Evolutionary conservation across 2,113 vertebrate species (phyloP).

Genomic region (Chlorocebus sabaeus): DNA sequence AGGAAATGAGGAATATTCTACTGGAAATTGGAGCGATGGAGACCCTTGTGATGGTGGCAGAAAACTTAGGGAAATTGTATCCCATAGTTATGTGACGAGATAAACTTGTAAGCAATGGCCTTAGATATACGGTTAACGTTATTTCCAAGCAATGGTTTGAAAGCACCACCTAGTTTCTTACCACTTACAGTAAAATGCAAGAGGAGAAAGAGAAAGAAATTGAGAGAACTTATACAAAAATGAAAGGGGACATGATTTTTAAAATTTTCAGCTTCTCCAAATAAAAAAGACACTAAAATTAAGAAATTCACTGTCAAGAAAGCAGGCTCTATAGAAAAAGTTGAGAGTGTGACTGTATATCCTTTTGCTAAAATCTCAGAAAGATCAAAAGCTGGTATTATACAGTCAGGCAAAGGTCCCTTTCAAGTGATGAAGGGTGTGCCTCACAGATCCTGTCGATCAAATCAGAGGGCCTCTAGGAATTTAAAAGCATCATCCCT

Average conservation of each 20-base stretch:
- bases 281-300: neutral
- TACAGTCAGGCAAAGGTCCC: neutral
- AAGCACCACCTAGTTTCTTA: neutral
- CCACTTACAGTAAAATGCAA: neutral
- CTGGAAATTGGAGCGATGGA: neutral
- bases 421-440: neutral
- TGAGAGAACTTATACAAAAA: neutral
- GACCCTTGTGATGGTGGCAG: neutral
- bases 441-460: neutral
- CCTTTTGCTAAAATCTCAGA: neutral
- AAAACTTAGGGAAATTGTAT: neutral
- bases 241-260: neutral
- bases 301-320: neutral
- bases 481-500: neutral
- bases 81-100: neutral
- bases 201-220: neutral
- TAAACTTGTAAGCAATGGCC: neutral
- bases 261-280: neutral
- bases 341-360: neutral
- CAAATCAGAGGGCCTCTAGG: neutral
- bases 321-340: neutral
- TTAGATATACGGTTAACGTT: neutral
- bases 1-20: neutral
- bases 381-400: neutral
- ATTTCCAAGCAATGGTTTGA: neutral